phyloP scores from a whole-genome alignment of 2,113 vertebrate genomes.

The Coturnix japonica region DNA sequence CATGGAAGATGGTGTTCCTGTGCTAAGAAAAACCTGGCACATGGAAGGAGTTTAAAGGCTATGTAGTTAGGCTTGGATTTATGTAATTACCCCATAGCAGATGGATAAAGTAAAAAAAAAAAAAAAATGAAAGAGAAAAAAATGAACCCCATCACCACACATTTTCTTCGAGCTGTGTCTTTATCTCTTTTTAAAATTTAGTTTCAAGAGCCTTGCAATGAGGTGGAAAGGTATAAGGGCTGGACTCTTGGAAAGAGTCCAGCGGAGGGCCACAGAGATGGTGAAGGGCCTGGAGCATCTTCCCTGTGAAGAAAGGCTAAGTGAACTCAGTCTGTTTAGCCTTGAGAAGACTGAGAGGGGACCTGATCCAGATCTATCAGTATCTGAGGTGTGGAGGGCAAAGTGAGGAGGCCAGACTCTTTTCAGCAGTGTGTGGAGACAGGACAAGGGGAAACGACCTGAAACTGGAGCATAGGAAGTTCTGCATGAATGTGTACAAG shows the following conservation, averaged over 20 bases:
- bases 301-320: no score
- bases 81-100: not conserved
- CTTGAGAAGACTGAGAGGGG: no score
- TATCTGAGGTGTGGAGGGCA: no score
- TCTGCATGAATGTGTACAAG: no score
- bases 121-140: not conserved
- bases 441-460: no score
- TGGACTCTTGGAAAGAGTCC: not conserved
- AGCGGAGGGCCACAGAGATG: no score
- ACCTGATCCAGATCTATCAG: no score
- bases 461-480: no score
- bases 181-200: not conserved
- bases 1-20: not conserved
- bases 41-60: not conserved
- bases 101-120: not conserved
- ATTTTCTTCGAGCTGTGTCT: not conserved
- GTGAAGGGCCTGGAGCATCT: no score
- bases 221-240: not conserved
- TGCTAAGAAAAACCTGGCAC: not conserved
- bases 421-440: no score
- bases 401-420: no score
- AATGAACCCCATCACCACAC: fast-evolving
- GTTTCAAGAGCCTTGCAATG: not conserved
- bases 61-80: not conserved
- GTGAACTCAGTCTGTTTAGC: no score